Base-by-base conservation (phyloP, 2,888 invertebrate genomes). In the Athrips mouffetella region DNA sequence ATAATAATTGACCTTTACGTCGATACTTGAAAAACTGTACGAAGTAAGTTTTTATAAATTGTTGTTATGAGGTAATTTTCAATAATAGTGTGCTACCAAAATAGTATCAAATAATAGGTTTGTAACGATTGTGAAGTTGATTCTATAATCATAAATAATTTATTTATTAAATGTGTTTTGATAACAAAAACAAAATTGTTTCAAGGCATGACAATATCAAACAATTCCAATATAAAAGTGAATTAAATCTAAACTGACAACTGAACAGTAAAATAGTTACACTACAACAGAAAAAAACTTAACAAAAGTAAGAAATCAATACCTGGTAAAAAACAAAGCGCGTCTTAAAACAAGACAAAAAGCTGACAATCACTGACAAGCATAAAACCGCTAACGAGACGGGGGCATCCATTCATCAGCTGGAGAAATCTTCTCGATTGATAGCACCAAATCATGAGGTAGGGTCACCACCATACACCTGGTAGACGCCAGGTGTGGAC, bases 361-460 rank as follows among this genome's bases (percentile, higher is more conserved):
- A 54, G 52, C 50, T 48, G 46, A 47, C 51, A 51, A 54, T 51
- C 48, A 59, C 58, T 58, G 6, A 33, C 13, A 16, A 33, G 15
- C 20, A 13, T 11, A 65, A 65, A 55, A 54, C 39, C 51, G 65
- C 67, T 74, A 76, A 77, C 72, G 69, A 73, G 73, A 65, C 67
- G 63, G 61, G 59, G 61, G 61, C 29, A 45, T 62, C 61, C 61
- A 67, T 68, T 67, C 67, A 68, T 73, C 65, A 73, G 61, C 49
- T 53, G 51, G 69, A 65, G 70, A 74, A 74, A 72, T 66, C 67
- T 64, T 69, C 65, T 52, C 56, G 65, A 63, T 59, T 67, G 73
- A 76, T 73, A 73, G 64, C 66, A 64, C 62, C 73, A 75, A 79
- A 78, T 76, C 76, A 75, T 74, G 48, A 27, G 23, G 39, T 53